These are phyloP conservation scores for Mimas tiliae DNA, from an alignment of 2,888 invertebrate genomes.

Conservation along the genomic window DNA sequence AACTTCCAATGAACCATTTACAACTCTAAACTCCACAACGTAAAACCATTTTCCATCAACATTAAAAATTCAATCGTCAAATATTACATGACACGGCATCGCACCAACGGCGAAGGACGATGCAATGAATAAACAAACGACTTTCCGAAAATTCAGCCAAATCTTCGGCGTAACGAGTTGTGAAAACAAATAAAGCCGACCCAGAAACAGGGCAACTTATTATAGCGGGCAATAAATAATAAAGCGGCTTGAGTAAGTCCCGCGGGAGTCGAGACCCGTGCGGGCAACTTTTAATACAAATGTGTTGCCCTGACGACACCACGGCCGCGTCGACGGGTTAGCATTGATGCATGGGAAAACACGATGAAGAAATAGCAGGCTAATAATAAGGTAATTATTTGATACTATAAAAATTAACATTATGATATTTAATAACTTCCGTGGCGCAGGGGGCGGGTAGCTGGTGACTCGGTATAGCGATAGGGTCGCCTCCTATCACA, in stretches of 20 bases:
- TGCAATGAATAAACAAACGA: conserved; percentile 78
- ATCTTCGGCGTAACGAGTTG: conserved; percentile 79
- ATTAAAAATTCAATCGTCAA: conserved; percentile 51
- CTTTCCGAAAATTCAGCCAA: conserved; percentile 72
- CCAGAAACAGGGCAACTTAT: conserved; percentile 58
- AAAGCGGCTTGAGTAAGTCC: conserved; percentile 61
- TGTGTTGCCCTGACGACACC: conserved; percentile 39
- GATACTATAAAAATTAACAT: too few species aligned
- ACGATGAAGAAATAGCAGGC: neutral
- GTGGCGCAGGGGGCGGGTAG: too few species aligned
- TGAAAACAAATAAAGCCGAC: conserved; percentile 74
- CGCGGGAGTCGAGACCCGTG: conserved; percentile 46
- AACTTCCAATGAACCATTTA: conserved; percentile 12
- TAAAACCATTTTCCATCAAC: conserved; percentile 6
- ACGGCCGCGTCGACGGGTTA: neutral
- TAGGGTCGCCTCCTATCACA: too few species aligned
- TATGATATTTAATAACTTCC: too few species aligned
- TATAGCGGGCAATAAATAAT: conserved; percentile 79
- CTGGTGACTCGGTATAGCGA: too few species aligned
- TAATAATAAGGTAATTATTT: neutral
- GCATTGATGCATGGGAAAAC: neutral
- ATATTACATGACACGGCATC: conserved; percentile 38
- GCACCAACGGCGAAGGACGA: conserved; percentile 40
- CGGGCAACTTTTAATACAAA: conserved; percentile 67
- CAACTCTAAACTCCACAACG: neutral